Conservation (phyloP, 2,888 invertebrate genomes). For the Synanthedon formicaeformis region DNA sequence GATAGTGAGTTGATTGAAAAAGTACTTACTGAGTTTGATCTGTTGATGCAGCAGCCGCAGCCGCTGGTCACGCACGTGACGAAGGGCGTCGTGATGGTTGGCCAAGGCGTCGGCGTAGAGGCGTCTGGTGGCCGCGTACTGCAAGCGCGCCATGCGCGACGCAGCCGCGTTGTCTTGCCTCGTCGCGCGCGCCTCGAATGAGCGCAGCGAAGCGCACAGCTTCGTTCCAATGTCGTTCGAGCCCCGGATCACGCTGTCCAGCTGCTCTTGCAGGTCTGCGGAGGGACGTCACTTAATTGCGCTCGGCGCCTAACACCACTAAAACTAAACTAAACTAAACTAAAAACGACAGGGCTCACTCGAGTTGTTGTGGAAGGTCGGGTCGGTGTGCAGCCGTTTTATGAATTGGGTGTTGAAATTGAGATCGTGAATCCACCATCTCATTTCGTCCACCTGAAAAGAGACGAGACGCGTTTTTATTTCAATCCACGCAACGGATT, state of each 20-base stretch:
- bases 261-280: constrained; percentile 71
- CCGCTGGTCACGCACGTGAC: constrained; percentile 63
- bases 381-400: constrained; percentile 70
- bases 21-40: constrained; percentile 61
- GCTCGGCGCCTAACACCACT: no score
- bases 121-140: constrained; percentile 53
- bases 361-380: constrained; percentile 52
- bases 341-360: constrained; percentile 22
- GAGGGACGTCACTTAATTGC: no score
- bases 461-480: no score
- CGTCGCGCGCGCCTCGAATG: constrained; percentile 37
- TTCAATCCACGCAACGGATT: no score
- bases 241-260: constrained; percentile 68
- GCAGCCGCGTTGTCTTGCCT: constrained; percentile 14
- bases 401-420: constrained; percentile 57
- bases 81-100: constrained; percentile 61
- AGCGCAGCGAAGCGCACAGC: constrained; percentile 67
- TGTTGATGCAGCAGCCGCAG: constrained; percentile 68
- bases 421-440: constrained; percentile 61
- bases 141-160: constrained; percentile 58
- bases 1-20: constrained; percentile 4
- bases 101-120: constrained; percentile 50
- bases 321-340: no score
- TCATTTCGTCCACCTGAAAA: constrained; percentile 58
- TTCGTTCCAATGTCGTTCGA: constrained; percentile 64